Conservation (phyloP, 2,888 invertebrate species). For the Drosophila borborema region DNA sequence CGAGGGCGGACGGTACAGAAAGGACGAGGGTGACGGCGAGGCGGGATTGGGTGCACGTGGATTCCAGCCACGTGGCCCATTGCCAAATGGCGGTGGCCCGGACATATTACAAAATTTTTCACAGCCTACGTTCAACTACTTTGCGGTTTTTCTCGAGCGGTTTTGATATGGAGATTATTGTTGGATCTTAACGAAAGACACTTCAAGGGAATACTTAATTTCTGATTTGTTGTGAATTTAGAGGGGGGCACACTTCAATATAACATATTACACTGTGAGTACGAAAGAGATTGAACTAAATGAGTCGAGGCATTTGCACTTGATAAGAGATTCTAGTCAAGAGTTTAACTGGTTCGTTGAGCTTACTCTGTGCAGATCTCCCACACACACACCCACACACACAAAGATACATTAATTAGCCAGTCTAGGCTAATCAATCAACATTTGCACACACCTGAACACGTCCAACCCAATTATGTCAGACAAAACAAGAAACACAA, state of each 20-base stretch:
- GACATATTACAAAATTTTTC: slow-evolving; percentile 75
- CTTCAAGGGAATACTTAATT: slow-evolving; percentile 7
- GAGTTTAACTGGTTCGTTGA: background rate
- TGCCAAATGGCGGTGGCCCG: slow-evolving; percentile 81
- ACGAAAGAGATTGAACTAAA: background rate
- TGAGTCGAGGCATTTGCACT: background rate
- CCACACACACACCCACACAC: background rate
- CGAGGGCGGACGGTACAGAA: slow-evolving; percentile 90
- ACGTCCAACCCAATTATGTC: slow-evolving; percentile 63
- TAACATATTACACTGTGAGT: slow-evolving; percentile 68
- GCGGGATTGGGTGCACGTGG: slow-evolving; percentile 82
- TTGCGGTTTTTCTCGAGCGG: background rate
- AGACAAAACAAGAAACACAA: slow-evolving; percentile 34
- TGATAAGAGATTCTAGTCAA: background rate
- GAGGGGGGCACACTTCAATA: slow-evolving; percentile 54
- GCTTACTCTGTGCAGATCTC: no score
- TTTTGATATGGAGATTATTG: slow-evolving; percentile 6
- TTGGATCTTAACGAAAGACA: background rate
- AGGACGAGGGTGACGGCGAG: slow-evolving; percentile 86
- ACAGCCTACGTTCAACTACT: slow-evolving; percentile 36
- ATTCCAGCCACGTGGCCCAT: slow-evolving; percentile 84
- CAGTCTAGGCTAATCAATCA: slow-evolving; percentile 31
- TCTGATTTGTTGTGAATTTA: slow-evolving; percentile 7
- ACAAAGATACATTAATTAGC: background rate
- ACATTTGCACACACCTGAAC: slow-evolving; percentile 62